A percentile compares a stretch with the other conserved stretches of the same genome.
Conservation (phyloP, 2,888 invertebrate genomes). For the Tipula unca region DNA sequence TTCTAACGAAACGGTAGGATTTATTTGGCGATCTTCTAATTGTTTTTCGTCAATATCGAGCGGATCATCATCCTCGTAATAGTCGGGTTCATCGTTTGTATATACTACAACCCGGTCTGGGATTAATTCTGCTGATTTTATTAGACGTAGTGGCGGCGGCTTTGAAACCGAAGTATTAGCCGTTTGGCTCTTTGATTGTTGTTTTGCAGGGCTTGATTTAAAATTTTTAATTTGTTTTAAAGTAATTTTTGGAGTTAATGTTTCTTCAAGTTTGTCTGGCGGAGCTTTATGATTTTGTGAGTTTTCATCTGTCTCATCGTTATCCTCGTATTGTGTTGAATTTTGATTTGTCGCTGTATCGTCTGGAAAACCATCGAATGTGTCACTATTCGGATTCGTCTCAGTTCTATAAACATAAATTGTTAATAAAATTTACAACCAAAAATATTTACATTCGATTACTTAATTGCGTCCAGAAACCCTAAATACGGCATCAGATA, state of each 20-base stretch:
- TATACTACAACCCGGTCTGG: neutral
- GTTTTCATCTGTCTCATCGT: neutral
- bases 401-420: neutral
- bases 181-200: neutral
- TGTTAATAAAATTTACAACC: neutral
- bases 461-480: neutral
- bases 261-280: neutral
- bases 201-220: neutral
- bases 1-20: neutral
- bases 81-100: neutral
- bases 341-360: neutral
- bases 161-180: neutral
- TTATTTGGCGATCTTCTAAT: neutral
- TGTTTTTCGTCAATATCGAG: neutral
- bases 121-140: neutral
- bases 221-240: neutral
- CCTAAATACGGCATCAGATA: neutral
- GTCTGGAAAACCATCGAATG: neutral
- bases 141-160: neutral
- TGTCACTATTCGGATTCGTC: neutral
- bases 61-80: neutral
- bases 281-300: neutral
- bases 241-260: neutral
- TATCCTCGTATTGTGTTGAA: neutral
- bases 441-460: neutral